A percentile compares a stretch with the other conserved stretches of the same genome.
Conservation (phyloP, 2,113 vertebrate species). For the Xenus cinereus region DNA sequence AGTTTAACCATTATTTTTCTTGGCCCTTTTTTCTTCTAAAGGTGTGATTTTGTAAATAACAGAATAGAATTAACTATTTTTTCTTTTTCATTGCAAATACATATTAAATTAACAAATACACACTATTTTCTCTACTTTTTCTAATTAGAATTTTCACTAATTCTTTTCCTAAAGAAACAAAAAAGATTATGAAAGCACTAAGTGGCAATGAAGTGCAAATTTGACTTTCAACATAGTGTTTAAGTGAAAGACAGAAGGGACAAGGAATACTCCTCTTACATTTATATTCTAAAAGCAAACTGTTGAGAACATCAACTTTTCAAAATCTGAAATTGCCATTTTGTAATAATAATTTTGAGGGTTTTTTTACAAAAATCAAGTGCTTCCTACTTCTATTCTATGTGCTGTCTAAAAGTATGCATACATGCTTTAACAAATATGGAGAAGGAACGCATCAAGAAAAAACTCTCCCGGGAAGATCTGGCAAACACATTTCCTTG, state of each 20-base stretch:
- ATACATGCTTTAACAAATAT: background rate
- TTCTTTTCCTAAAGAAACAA: background rate
- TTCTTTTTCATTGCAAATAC: background rate
- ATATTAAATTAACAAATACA: background rate
- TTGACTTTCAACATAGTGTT: background rate
- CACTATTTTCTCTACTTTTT: background rate
- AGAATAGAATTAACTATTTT: background rate
- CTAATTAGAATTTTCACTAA: background rate
- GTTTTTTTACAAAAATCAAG: background rate
- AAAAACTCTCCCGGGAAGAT: background rate
- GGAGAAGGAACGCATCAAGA: background rate
- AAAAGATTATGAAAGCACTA: background rate
- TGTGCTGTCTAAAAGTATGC: background rate
- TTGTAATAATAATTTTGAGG: background rate
- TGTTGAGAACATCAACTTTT: background rate
- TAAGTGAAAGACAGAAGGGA: background rate
- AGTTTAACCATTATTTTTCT: background rate
- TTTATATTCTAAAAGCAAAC: background rate
- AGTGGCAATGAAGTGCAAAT: background rate
- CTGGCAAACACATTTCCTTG: background rate
- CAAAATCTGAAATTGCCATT: background rate
- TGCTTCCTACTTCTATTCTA: background rate
- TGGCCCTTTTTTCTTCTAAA: background rate
- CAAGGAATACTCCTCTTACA: background rate
- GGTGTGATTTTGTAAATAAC: background rate